These are phyloP conservation scores for Heterodera schachtii DNA, from an alignment of 1,140 invertebrate species.

Conservation along the genomic window DNA sequence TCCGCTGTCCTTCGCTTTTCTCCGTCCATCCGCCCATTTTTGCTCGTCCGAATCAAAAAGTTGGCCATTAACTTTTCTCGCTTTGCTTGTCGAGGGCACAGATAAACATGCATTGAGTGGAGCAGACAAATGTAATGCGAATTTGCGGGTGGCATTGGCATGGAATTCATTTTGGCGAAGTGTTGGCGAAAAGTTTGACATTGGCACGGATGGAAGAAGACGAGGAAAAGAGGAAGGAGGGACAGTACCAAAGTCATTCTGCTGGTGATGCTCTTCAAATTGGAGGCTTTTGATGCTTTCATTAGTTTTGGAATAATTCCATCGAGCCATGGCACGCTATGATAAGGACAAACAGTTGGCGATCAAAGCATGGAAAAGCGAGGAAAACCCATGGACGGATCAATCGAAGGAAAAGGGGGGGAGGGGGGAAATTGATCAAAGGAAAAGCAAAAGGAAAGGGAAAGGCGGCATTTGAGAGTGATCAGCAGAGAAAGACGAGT, in stretches of 20 bases:
- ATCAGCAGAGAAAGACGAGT: neutral
- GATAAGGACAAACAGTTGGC: neutral
- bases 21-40: neutral
- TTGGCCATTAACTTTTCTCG: neutral
- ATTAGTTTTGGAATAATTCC: neutral
- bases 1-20: too few relatives aligned
- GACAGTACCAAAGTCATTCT: neutral
- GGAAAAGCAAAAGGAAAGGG: neutral
- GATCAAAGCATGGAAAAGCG: neutral
- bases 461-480: too few relatives aligned
- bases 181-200: neutral
- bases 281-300: neutral
- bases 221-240: neutral
- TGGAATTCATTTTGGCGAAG: neutral
- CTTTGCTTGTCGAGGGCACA: neutral
- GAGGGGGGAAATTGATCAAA: conserved; percentile 3
- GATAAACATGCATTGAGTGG: neutral
- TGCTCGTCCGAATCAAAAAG: neutral
- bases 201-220: neutral
- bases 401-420: neutral
- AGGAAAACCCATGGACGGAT: neutral
- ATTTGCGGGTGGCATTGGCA: neutral
- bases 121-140: neutral
- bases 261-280: neutral
- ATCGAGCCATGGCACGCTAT: neutral